Percentiles rank a stretch among this genome's conserved stretches.
Conservation (phyloP, 2,797 vertebrate species). For the Podarcis lilfordi region DNA sequence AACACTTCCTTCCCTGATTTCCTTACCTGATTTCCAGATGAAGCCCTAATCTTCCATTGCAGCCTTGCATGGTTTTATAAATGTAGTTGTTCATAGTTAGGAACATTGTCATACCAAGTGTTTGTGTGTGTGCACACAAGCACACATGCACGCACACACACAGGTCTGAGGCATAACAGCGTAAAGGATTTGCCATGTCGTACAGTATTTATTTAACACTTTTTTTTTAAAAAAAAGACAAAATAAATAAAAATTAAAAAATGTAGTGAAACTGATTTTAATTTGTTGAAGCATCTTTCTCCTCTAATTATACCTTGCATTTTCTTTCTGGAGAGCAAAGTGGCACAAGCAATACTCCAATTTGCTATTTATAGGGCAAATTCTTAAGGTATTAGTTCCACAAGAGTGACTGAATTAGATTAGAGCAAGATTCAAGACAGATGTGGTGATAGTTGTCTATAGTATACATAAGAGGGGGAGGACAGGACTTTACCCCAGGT, state of each 20-base stretch:
- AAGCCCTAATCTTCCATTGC: neutral
- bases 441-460: slow-evolving; percentile 33
- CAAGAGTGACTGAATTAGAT: slow-evolving; percentile 13
- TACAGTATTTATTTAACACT: too few species aligned
- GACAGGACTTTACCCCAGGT: slow-evolving; percentile 13
- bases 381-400: slow-evolving; percentile 40
- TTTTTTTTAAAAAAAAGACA: too few species aligned
- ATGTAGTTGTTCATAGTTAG: slow-evolving; percentile 35
- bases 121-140: too few species aligned
- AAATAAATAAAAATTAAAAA: neutral
- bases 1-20: neutral
- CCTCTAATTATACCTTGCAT: neutral
- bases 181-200: slow-evolving; percentile 2
- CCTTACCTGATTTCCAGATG: neutral
- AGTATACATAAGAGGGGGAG: neutral
- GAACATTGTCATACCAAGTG: slow-evolving; percentile 9
- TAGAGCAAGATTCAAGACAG: slow-evolving; percentile 46
- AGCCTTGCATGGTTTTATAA: neutral
- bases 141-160: neutral
- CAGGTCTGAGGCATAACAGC: slow-evolving; percentile 19
- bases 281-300: slow-evolving; percentile 22
- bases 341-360: neutral
- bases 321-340: slow-evolving; percentile 21
- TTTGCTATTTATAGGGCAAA: slow-evolving; percentile 19
- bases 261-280: slow-evolving; percentile 3